Base-by-base conservation (phyloP, 92 coral and sea anemone genomes). In the Phenganax stokvisi region DNA sequence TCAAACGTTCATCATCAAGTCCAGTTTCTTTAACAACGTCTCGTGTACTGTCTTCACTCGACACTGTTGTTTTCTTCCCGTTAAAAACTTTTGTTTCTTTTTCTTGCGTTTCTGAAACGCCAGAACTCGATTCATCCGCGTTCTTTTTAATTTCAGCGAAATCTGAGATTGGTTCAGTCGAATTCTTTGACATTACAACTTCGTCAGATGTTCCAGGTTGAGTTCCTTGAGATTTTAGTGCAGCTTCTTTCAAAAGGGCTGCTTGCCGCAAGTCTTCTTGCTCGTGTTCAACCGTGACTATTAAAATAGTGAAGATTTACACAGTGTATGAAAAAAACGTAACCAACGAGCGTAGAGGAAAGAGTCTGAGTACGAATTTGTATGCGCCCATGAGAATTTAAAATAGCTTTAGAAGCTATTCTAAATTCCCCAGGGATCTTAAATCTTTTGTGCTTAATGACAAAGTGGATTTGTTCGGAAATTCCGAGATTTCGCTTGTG, bases 181-280 rank as follows among this genome's bases (percentile, higher is more conserved):
- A 76, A 13, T 76, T 76, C 70, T 76, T 64, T 13, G 81, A 76
- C 29, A 57, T 69, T 57, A 57, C 17, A 9, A 28, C 69, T 30
- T 76, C 70, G 29, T 76, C 81, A n/a, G 69, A 57, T 6, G 69
- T 30, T 51, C 65, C 75, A 15, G 86, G 60, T 51, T 77, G 80
- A 28, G 84, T 71, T 7, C 29, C 27, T n/a, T 59, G 59, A 57
- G 71, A 29, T 30, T 76, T 58, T 7, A 25, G 13, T 56, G 37
- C 37, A 9, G n/a, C n/a, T 8, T 76, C 81, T 47, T 57, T 76
- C 1, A 68, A 30, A 12, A 68, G 12, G 7, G 11, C 73, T 6
- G 16, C 54, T 12, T 27, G 73, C 0, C 15, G 15, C n/a, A 10
- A 51, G 52, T 68, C 73, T 10, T 68, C 73, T 30, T 76, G 69